phyloP scores from a whole-genome alignment of 2,888 invertebrate species.

The Zele albiditarsus region DNA sequence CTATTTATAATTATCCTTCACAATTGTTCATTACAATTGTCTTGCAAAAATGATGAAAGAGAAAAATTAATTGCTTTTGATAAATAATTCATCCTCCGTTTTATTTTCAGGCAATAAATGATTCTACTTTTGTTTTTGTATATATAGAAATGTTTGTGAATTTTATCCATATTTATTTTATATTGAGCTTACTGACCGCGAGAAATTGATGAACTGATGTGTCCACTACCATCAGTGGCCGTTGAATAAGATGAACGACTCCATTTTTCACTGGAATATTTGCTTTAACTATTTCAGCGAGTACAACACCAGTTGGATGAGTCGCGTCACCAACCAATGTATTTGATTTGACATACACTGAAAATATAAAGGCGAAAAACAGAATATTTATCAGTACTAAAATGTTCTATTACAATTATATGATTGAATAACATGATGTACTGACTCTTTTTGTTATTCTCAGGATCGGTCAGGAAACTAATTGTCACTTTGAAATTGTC shows the following conservation, averaged over 20 bases:
- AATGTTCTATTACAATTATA: neutral
- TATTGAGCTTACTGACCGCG: slow-evolving; percentile 78
- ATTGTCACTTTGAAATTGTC: slow-evolving; percentile 89
- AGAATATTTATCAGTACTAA: neutral
- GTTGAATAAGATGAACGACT: slow-evolving; percentile 92
- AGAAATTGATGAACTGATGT: slow-evolving; percentile 90
- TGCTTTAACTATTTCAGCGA: slow-evolving; percentile 89
- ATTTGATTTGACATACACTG: slow-evolving; percentile 90
- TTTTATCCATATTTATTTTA: neutral
- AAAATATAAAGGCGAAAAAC: slow-evolving; percentile 47
- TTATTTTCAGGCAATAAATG: neutral
- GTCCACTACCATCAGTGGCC: slow-evolving; percentile 93
- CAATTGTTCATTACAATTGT: neutral
- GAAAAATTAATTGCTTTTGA: neutral
- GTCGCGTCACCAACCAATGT: slow-evolving; percentile 85
- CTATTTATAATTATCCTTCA: neutral
- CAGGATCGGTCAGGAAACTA: slow-evolving; percentile 83
- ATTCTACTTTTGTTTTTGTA: neutral
- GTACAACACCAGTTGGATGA: slow-evolving; percentile 87
- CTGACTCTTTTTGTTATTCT: slow-evolving; percentile 78
- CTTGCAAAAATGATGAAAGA: neutral
- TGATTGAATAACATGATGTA: slow-evolving; percentile 33
- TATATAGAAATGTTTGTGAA: neutral
- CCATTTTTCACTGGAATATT: slow-evolving; percentile 95
- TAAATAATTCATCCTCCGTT: neutral